Percentiles rank a stretch among this genome's conserved stretches.
phyloP scores from a whole-genome alignment of 2,797 vertebrate genomes.

The Taeniopygia guttata region DNA sequence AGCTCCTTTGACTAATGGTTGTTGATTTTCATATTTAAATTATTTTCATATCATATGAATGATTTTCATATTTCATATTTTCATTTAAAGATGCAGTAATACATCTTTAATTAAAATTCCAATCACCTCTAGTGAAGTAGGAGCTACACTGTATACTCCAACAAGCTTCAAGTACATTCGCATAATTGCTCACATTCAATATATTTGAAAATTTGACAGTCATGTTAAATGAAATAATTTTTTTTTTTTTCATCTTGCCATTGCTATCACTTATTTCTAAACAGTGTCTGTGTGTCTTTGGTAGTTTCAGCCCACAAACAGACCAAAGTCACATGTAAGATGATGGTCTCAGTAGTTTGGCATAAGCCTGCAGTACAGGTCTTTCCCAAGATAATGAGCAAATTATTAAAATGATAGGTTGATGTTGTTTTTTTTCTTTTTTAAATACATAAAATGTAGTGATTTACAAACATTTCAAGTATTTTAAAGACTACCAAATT shows the following conservation, averaged over 20 bases:
- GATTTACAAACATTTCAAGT: not conserved
- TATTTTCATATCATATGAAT: not conserved
- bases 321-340: not conserved
- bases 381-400: not conserved
- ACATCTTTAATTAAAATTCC: not conserved
- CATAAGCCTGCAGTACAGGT: not conserved
- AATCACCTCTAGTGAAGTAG: not conserved
- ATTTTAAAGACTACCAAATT: not conserved
- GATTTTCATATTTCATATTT: not conserved
- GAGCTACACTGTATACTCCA: not conserved
- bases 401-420: not conserved
- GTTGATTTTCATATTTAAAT: not conserved
- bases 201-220: not conserved
- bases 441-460: not conserved
- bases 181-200: not conserved
- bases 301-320: not conserved
- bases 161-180: not conserved
- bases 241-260: not conserved
- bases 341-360: not conserved
- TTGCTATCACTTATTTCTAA: not conserved
- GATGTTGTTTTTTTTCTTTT: not conserved
- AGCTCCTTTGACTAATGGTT: not conserved
- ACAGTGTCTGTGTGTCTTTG: not conserved
- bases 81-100: not conserved
- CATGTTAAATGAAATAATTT: not conserved